phyloP scores from a whole-genome alignment of 2,113 vertebrate genomes.

The Synodontis membranacea region DNA sequence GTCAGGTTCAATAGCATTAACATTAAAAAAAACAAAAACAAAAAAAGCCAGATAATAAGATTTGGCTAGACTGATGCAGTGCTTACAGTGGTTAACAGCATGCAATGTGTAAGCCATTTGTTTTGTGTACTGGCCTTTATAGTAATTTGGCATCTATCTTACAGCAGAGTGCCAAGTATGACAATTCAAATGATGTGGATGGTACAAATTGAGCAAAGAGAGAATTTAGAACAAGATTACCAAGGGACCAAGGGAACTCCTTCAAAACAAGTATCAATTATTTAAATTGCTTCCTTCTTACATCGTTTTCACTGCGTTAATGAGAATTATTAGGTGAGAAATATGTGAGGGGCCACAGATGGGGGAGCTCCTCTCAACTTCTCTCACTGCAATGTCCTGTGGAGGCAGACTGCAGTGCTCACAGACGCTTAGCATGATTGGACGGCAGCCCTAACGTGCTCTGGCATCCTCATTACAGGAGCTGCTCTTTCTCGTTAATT shows the following conservation, averaged over 20 bases:
- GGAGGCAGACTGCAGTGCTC: conserved; percentile 62
- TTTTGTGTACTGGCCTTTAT: conserved; percentile 31
- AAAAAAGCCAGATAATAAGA: conserved; percentile 22
- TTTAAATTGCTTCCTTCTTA: conserved; percentile 21
- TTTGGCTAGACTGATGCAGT: conserved; percentile 12
- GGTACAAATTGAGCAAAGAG: conserved; percentile 11
- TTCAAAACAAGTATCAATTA: conserved; percentile 7
- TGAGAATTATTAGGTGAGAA: conserved; percentile 26
- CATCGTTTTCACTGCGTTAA: conserved; percentile 18
- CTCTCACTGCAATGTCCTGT: conserved; percentile 26
- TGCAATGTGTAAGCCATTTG: conserved; percentile 29
- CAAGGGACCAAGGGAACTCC: conserved; percentile 2
- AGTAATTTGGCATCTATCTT: conserved; percentile 40
- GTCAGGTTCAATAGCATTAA: conserved; percentile 11
- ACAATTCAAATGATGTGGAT: conserved; percentile 25
- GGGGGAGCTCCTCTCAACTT: conserved; percentile 24
- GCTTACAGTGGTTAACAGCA: conserved; percentile 26
- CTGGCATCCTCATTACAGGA: conserved; percentile 68
- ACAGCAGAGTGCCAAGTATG: conserved; percentile 22
- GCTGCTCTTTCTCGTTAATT: conserved; percentile 65
- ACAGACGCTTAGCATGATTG: conserved; percentile 50
- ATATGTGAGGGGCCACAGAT: conserved; percentile 25
- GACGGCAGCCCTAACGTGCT: conserved; percentile 60
- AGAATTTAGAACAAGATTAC: conserved; percentile 7
- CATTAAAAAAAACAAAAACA: conserved; percentile 21